A percentile compares a stretch with the other conserved stretches of the same genome.
These are phyloP conservation scores for Myopa testacea DNA, from an alignment of 2,888 invertebrate genomes.

Conservation along the genomic window DNA sequence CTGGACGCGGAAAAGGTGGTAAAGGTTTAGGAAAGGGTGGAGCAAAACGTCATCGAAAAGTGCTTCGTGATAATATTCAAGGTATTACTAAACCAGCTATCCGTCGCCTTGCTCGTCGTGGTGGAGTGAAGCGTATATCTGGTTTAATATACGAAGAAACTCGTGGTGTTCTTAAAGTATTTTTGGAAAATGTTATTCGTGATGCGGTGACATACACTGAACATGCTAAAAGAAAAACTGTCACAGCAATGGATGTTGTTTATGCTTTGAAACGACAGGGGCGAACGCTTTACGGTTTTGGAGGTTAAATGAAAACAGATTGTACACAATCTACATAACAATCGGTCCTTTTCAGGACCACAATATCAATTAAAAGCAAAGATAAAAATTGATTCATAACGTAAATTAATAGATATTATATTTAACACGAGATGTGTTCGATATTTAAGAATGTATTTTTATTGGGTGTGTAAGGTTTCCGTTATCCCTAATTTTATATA, in stretches of 20 bases:
- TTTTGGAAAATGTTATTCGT: conserved; percentile 81
- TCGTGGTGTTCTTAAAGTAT: conserved; percentile 73
- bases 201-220: conserved; percentile 85
- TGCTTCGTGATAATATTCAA: conserved; percentile 80
- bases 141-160: conserved; percentile 85
- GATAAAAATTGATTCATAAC: too few relatives aligned
- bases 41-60: conserved; percentile 86
- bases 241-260: conserved; percentile 85
- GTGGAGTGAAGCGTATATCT: conserved; percentile 79
- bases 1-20: conserved; percentile 83
- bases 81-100: conserved; percentile 85
- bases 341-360: too few relatives aligned
- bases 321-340: too few relatives aligned
- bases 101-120: conserved; percentile 78
- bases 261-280: conserved; percentile 80
- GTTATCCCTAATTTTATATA: too few relatives aligned
- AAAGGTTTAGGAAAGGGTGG: conserved; percentile 85
- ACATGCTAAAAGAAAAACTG: conserved; percentile 85
- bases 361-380: too few relatives aligned
- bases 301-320: conserved; percentile 71
- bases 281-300: conserved; percentile 84
- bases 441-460: too few relatives aligned
- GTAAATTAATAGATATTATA: too few relatives aligned
- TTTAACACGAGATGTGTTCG: too few relatives aligned
- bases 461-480: too few relatives aligned